Percentiles rank a stretch among this genome's conserved stretches.
These are phyloP conservation scores for Columba janthina DNA, from an alignment of 2,113 vertebrate genomes.

Conservation along the genomic window DNA sequence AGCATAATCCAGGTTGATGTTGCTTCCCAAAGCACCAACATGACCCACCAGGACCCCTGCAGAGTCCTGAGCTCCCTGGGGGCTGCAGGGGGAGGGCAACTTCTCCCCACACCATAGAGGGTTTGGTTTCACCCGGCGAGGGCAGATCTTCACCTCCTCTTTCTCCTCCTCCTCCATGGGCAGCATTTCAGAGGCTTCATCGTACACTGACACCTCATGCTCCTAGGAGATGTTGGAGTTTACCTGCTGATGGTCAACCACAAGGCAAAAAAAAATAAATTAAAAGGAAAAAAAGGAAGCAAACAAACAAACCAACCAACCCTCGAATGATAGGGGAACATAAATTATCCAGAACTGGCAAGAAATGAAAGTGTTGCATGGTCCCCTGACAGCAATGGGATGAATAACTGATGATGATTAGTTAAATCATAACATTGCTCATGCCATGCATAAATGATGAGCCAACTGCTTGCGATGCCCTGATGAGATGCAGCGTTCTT, in stretches of 20 bases:
- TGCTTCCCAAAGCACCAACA: background rate
- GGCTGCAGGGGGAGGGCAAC: no score
- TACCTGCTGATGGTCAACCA: background rate
- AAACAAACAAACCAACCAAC: background rate
- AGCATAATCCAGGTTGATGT: rapidly evolving
- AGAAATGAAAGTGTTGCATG: conserved; percentile 68
- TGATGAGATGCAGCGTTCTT: conserved; percentile 29
- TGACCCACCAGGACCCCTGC: background rate
- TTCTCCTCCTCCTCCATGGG: background rate
- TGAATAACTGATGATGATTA: conserved; percentile 76
- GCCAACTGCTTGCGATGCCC: conserved; percentile 68
- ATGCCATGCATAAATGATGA: conserved; percentile 78
- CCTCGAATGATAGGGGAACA: conserved; percentile 39
- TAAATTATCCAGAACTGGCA: conserved; percentile 73
- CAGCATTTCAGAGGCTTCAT: rapidly evolving
- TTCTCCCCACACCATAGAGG: background rate
- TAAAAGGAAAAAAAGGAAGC: background rate
- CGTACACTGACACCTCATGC: rapidly evolving
- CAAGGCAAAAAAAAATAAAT: background rate
- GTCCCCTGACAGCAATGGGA: conserved; percentile 70
- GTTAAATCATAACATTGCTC: conserved; percentile 76
- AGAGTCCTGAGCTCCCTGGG: background rate
- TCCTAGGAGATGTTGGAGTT: background rate
- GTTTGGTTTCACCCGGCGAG: rapidly evolving
- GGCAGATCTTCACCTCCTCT: background rate